Evolutionary conservation across 2,113 vertebrate genomes (phyloP).

Genomic region (Synchiropus splendidus): DNA sequence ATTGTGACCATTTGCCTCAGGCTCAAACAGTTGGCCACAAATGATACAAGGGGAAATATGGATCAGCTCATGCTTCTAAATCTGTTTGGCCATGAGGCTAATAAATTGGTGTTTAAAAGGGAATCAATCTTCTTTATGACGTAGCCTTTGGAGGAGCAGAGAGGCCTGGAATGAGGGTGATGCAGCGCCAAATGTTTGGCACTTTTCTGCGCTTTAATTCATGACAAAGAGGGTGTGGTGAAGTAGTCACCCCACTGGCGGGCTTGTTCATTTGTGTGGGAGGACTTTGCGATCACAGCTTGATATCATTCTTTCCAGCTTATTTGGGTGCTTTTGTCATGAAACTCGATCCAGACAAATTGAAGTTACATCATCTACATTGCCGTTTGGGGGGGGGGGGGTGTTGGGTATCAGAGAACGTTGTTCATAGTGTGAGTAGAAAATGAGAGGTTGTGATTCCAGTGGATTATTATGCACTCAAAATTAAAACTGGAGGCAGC

Average conservation of each 20-base stretch:
- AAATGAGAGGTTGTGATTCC: not conserved
- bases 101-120: too few species aligned
- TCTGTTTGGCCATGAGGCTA: too few species aligned
- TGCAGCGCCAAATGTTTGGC: constrained; percentile 21
- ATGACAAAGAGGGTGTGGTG: constrained; percentile 38
- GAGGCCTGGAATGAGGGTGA: not conserved
- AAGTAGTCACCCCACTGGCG: constrained; percentile 31
- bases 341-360: constrained; percentile 7
- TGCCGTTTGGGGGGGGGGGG: constrained; percentile 11
- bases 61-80: too few species aligned
- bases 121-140: too few species aligned
- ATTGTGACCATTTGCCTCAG: too few species aligned
- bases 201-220: constrained; percentile 22
- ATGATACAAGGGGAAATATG: too few species aligned
- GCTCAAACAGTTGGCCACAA: too few species aligned
- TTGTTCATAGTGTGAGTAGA: constrained; percentile 12
- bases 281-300: constrained; percentile 27
- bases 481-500: constrained; percentile 12
- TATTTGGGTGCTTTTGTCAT: constrained; percentile 10
- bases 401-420: constrained; percentile 10
- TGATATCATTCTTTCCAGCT: constrained; percentile 36
- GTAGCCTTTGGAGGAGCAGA: too few species aligned
- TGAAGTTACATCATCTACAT: constrained; percentile 9
- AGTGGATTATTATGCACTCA: not conserved
- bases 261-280: constrained; percentile 6